These are phyloP conservation scores for Stegostoma tigrinum DNA, from an alignment of 2,113 vertebrate genomes.

Conservation along the genomic window DNA sequence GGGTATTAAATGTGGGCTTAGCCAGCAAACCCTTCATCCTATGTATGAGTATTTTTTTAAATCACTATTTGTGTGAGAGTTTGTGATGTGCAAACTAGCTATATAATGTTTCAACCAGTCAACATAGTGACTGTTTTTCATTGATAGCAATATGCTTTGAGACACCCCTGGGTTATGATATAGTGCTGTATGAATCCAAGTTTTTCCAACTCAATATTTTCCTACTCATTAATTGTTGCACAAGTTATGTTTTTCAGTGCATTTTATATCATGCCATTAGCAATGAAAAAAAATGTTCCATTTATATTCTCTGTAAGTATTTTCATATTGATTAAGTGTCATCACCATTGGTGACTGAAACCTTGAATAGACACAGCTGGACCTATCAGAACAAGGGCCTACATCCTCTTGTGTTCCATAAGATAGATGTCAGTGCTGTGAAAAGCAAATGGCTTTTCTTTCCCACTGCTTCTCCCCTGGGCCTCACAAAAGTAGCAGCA, in stretches of 20 bases:
- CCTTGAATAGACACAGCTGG: background rate
- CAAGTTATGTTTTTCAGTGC: background rate
- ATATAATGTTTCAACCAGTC: background rate
- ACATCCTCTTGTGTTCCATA: background rate
- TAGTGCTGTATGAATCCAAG: background rate
- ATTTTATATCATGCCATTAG: background rate
- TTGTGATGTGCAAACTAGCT: background rate
- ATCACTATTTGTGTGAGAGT: background rate
- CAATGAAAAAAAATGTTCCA: background rate
- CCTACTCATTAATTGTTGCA: too few species aligned
- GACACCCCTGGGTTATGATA: background rate
- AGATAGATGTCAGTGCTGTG: background rate
- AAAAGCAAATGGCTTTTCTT: background rate
- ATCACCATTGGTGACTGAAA: background rate
- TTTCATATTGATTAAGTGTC: slow-evolving; percentile 18
- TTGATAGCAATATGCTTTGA: background rate
- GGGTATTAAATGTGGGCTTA: too few species aligned
- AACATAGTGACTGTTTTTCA: background rate
- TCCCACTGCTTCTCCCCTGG: background rate
- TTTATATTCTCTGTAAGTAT: slow-evolving; percentile 6
- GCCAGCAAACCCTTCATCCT: too few species aligned
- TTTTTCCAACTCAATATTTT: background rate
- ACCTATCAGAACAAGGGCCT: background rate
- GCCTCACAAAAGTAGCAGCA: background rate
- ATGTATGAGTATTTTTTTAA: too few species aligned